These are phyloP conservation scores for Tupaia tana DNA, from an alignment of 2,113 vertebrate species.

Conservation along the genomic window DNA sequence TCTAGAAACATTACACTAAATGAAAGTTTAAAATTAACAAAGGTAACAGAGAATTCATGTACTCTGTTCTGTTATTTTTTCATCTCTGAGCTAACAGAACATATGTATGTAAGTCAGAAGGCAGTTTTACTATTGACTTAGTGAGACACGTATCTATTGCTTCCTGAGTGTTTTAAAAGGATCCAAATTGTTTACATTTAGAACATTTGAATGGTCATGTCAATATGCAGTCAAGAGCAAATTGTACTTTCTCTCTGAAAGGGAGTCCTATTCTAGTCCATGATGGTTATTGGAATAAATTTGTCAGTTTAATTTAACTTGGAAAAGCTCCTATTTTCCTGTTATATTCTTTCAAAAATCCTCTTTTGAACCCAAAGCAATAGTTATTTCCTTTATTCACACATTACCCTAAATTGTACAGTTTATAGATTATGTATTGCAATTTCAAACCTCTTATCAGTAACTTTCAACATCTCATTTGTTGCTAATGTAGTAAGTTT, in stretches of 20 bases:
- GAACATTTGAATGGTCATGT: background rate
- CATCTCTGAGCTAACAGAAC: background rate
- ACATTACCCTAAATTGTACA: background rate
- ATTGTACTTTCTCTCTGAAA: background rate
- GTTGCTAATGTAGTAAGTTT: background rate
- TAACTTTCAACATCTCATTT: background rate
- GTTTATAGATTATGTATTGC: background rate
- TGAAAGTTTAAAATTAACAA: background rate
- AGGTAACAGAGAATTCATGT: background rate
- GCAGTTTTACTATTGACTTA: background rate
- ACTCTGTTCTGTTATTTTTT: background rate
- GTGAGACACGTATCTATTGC: background rate
- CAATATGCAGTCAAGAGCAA: background rate
- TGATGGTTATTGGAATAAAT: background rate
- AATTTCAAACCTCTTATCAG: background rate
- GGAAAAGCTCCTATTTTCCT: background rate
- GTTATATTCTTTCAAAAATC: background rate
- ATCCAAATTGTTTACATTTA: background rate
- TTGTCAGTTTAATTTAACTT: background rate
- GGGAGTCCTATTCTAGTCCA: background rate
- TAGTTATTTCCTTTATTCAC: background rate
- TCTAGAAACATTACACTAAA: background rate
- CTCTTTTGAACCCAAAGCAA: background rate
- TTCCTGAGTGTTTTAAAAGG: background rate
- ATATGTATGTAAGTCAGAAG: background rate